These are phyloP conservation scores for Zalophus californianus DNA, from an alignment of 2,797 vertebrate species.

Conservation along the genomic window DNA sequence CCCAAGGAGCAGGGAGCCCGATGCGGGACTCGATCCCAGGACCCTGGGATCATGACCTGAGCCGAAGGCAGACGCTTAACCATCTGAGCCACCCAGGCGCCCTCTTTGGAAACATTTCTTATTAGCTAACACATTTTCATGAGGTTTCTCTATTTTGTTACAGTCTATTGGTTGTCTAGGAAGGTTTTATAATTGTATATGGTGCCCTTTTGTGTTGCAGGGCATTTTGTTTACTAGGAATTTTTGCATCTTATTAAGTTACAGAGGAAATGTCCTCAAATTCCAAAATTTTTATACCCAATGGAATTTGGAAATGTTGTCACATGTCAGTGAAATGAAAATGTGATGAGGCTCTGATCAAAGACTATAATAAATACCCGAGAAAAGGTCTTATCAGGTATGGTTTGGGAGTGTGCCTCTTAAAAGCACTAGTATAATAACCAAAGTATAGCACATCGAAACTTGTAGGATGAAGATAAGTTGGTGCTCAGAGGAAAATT, in stretches of 20 bases:
- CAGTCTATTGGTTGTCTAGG: background rate
- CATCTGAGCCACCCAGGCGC: too few species aligned
- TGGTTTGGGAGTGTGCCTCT: background rate
- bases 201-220: background rate
- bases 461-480: background rate
- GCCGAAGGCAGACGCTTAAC: too few species aligned
- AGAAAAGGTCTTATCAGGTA: background rate
- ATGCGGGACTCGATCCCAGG: too few species aligned
- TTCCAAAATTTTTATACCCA: background rate
- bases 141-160: conserved; percentile 14
- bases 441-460: background rate
- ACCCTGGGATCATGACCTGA: too few species aligned
- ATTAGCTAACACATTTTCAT: conserved; percentile 6
- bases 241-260: conserved; percentile 29
- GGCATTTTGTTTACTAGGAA: background rate
- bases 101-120: background rate
- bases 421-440: background rate
- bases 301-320: background rate
- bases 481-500: background rate
- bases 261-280: background rate
- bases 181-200: background rate
- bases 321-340: conserved; percentile 14
- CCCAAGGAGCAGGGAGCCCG: too few species aligned
- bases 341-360: background rate
- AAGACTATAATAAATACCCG: background rate